phyloP scores from a whole-genome alignment of 2,113 vertebrate species.

The Channa maculata region DNA sequence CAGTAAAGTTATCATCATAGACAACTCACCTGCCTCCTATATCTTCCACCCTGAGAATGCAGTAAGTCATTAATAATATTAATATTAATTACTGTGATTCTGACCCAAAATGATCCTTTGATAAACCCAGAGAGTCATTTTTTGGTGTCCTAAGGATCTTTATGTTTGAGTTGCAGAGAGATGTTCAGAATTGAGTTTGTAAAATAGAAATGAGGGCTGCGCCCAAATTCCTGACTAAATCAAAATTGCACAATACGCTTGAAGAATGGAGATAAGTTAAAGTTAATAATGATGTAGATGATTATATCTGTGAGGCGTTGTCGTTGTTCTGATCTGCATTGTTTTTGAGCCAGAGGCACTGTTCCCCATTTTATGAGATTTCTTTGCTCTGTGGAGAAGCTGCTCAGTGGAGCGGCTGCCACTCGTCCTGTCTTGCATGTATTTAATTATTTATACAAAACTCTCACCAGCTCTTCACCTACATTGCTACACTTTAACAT shows the following conservation, averaged over 20 bases:
- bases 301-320: constrained; percentile 8
- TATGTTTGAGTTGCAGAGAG: not conserved
- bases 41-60: constrained; percentile 99
- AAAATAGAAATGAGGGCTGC: no score
- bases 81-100: not conserved
- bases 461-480: constrained; percentile 38
- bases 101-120: not conserved
- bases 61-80: constrained; percentile 80
- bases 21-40: constrained; percentile 98
- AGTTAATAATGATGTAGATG: constrained; percentile 7
- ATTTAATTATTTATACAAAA: constrained; percentile 66
- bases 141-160: no score
- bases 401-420: constrained; percentile 40
- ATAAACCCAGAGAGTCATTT: not conserved
- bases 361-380: constrained; percentile 39
- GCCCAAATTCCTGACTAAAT: no score
- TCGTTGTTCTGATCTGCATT: constrained; percentile 9
- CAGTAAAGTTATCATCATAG: constrained; percentile 95
- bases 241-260: not conserved
- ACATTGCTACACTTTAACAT: constrained; percentile 43
- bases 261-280: not conserved
- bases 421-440: constrained; percentile 60
- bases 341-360: constrained; percentile 37
- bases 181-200: no score
- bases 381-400: constrained; percentile 28